A percentile compares a stretch with the other conserved stretches of the same genome.
Conservation (phyloP, 2,888 invertebrate species). For the Apamea sordens region DNA sequence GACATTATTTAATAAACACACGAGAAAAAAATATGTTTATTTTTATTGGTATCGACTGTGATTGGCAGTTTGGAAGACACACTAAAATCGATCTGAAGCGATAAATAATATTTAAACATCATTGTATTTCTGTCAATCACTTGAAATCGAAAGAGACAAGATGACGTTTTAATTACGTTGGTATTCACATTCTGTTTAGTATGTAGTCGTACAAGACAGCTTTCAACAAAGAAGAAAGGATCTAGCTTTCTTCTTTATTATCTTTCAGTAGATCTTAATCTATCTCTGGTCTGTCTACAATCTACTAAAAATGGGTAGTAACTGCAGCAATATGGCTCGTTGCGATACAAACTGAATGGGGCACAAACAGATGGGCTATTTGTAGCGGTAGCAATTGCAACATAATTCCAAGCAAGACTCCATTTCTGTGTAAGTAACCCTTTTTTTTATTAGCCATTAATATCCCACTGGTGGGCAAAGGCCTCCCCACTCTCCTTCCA, state of each 20-base stretch:
- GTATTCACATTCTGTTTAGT: neutral
- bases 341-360: neutral
- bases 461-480: no score
- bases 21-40: neutral
- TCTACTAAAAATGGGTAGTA: neutral
- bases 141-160: constrained; percentile 4
- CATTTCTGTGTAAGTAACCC: neutral
- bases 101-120: neutral
- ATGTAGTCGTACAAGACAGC: neutral
- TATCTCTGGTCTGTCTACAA: neutral
- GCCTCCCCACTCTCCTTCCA: no score
- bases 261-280: no score
- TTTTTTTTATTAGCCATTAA: no score
- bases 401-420: neutral
- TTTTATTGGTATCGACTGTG: constrained; percentile 8
- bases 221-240: neutral
- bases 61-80: neutral
- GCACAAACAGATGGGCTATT: neutral
- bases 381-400: neutral
- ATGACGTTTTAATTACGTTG: neutral
- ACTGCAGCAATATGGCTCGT: neutral
- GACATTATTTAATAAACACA: no score
- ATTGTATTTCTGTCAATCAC: constrained; percentile 10
- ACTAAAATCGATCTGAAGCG: neutral
- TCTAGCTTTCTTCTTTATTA: no score